Percentiles rank a stretch among this genome's conserved stretches.
These are phyloP conservation scores for Choloepus hoffmanni DNA, from an alignment of 2,113 vertebrate species.

Conservation along the genomic window DNA sequence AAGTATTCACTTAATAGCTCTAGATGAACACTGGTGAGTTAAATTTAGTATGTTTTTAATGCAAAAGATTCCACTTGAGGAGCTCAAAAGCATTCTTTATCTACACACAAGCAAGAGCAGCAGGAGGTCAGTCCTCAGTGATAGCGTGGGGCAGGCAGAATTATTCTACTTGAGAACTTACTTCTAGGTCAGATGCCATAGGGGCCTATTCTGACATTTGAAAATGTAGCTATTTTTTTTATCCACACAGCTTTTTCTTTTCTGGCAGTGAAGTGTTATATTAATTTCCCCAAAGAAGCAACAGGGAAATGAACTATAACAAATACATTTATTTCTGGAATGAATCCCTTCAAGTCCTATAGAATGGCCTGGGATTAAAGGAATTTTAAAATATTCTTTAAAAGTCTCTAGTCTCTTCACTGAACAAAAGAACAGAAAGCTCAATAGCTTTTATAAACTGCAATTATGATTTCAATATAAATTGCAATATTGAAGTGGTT, in stretches of 20 bases:
- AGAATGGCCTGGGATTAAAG: slow-evolving; percentile 47
- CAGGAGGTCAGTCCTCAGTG: background rate
- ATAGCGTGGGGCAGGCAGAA: background rate
- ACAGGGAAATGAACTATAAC: slow-evolving; percentile 68
- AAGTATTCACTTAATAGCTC: background rate
- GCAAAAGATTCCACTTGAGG: background rate
- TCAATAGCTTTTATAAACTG: background rate
- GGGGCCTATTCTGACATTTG: slow-evolving; percentile 33
- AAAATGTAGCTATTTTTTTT: slow-evolving; percentile 46
- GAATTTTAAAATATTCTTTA: background rate
- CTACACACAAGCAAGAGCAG: background rate
- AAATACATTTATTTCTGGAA: slow-evolving; percentile 70
- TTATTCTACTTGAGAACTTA: background rate
- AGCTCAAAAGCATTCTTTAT: background rate
- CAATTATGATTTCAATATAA: slow-evolving; percentile 55
- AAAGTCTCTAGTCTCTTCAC: background rate
- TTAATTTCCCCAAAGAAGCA: slow-evolving; percentile 64
- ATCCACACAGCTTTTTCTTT: background rate
- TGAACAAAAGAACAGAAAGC: slow-evolving; percentile 16
- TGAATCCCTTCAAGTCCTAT: slow-evolving; percentile 30
- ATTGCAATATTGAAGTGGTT: background rate
- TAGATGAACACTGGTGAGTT: background rate
- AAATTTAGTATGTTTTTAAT: slow-evolving; percentile 13
- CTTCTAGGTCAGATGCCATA: slow-evolving; percentile 19
- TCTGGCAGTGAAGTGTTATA: slow-evolving; percentile 4